These are phyloP conservation scores for Macaca fascicularis DNA, from an alignment of 2,113 vertebrate species.

Conservation along the genomic window DNA sequence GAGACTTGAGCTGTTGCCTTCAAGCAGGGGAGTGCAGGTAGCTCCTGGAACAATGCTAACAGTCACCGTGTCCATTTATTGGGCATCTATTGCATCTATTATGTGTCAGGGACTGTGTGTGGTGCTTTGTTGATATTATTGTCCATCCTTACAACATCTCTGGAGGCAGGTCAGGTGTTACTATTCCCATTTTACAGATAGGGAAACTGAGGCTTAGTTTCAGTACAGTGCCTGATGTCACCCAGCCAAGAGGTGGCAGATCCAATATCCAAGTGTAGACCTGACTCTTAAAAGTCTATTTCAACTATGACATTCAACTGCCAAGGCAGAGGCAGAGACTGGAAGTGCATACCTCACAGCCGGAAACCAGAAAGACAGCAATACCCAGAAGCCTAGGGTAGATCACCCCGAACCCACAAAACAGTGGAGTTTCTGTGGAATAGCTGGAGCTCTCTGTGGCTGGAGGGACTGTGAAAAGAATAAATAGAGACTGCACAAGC, in stretches of 20 bases:
- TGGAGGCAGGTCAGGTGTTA: background rate
- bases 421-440: background rate
- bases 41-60: background rate
- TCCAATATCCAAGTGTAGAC: background rate
- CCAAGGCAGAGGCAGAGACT: background rate
- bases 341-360: background rate
- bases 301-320: background rate
- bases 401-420: background rate
- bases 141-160: background rate
- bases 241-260: background rate
- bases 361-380: background rate
- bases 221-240: background rate
- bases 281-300: background rate
- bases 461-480: too few relatives aligned
- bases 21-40: background rate
- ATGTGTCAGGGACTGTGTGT: background rate
- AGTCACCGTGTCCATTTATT: background rate
- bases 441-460: background rate
- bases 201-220: background rate
- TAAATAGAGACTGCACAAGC: background rate
- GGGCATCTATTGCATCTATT: rapidly evolving
- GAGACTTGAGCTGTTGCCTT: background rate
- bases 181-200: background rate
- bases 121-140: background rate
- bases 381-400: background rate